phyloP scores from a whole-genome alignment of 2,888 invertebrate genomes.

The Protophormia terraenovae region DNA sequence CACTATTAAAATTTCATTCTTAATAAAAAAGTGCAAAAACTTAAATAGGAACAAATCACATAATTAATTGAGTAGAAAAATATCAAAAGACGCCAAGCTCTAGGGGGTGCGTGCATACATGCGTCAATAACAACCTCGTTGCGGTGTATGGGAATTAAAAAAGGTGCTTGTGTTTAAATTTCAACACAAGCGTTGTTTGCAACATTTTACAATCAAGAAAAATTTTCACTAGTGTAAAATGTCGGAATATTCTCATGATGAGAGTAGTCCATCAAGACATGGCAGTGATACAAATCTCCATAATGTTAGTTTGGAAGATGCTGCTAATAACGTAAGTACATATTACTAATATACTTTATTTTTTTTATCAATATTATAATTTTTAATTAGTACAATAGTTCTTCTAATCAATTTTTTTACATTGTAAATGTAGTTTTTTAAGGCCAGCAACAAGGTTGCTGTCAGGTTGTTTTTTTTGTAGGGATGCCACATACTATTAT shows the following conservation, averaged over 20 bases:
- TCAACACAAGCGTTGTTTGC: conserved; percentile 41
- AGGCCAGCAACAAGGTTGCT: conserved; percentile 57
- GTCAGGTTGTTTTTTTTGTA: conserved; percentile 24
- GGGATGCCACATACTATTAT: conserved; percentile 37
- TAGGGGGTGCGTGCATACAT: conserved; percentile 58
- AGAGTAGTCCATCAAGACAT: conserved; percentile 55
- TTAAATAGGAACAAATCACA: neutral
- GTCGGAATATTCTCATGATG: conserved; percentile 64
- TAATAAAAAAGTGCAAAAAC: neutral
- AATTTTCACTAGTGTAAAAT: conserved; percentile 39
- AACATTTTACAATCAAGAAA: conserved; percentile 34
- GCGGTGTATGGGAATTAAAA: conserved; percentile 62
- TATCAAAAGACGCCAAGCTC: conserved; percentile 19
- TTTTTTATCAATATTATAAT: neutral
- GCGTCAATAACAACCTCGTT: conserved; percentile 47
- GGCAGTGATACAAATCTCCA: conserved; percentile 51
- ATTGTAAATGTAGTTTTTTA: conserved; percentile 8
- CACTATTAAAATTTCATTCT: neutral
- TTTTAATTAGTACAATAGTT: neutral
- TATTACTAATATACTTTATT: conserved; percentile 2
- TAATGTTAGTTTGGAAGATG: conserved; percentile 65
- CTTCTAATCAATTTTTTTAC: neutral
- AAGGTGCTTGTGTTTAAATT: conserved; percentile 53
- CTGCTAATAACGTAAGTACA: conserved; percentile 70
- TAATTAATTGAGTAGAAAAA: neutral